Base-by-base conservation (phyloP, 2,797 vertebrate genomes). In the Cetoscarus ocellatus region DNA sequence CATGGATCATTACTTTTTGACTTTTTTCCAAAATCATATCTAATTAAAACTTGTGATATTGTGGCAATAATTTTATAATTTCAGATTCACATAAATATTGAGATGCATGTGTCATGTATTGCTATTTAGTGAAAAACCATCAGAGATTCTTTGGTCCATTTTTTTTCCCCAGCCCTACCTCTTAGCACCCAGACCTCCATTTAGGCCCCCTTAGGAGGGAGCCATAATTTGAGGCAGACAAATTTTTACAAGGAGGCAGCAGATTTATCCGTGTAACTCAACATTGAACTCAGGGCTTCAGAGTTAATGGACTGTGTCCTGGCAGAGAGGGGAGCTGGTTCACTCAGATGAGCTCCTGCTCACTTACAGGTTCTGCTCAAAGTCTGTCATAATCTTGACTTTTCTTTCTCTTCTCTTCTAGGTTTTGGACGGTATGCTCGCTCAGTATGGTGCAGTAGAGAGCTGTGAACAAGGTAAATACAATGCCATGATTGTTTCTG, bases 401-500 rank as follows among this genome's bases (percentile, higher is more conserved):
- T 60, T 70, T 56, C 38, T 70, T 53, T 17, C 52, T 58, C 27
- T 42, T 71, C 11, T 70, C 47, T 58, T 63, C 35, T 76, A 99
- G 98, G 97, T 98, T 69, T 93, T 99, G 95, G 98, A 99, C 73
- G 93, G 97, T 85, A 96, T 98, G 91, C 94, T 99, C 87, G 97
- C 96, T 81, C 96, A 99, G 84, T 99, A 99, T 89, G 98, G 98
- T 90, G 92, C 95, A 77, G 98, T 99, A 91, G 98, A 99, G 90
- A 98, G 93, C 95, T 99, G 98, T 95, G 97, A 99, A 94, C 98
- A 99, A 99, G 98, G 98, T 99, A 89, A 81, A 74, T 27, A 45
- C 13, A 5, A 13, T 3, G 34, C 3, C 7, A 53, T 45, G 1
- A 51, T 60, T 39, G 18, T 67, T 0, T 1, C 35, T 51, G n/a